Percentiles rank a stretch among this genome's conserved stretches.
phyloP scores from a whole-genome alignment of 2,797 vertebrate genomes.

The Gymnothorax reevesii region DNA sequence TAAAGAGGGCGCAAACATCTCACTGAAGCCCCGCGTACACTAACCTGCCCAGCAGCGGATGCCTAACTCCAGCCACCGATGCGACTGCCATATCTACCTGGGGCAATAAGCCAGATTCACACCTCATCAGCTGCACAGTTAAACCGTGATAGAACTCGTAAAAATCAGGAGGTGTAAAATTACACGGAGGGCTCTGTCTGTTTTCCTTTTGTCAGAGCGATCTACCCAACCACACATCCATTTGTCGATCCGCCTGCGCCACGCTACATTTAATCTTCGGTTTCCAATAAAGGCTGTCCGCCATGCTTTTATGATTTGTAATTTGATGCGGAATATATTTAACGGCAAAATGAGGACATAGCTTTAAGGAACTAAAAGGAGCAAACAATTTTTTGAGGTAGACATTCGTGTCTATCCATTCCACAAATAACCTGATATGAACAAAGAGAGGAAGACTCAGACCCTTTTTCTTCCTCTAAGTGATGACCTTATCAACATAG shows the following conservation, averaged over 20 bases:
- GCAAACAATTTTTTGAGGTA: background rate
- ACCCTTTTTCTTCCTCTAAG: background rate
- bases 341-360: conserved; percentile 12
- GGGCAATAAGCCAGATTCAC: conserved; percentile 22
- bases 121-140: conserved; percentile 14
- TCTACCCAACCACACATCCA: conserved; percentile 5
- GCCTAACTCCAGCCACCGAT: background rate
- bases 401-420: background rate
- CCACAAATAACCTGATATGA: background rate
- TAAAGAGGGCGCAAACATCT: conserved; percentile 21
- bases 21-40: conserved; percentile 29
- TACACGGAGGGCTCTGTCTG: background rate
- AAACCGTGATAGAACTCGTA: conserved; percentile 16
- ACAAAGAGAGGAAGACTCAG: background rate
- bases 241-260: background rate
- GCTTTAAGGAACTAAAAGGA: background rate
- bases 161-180: conserved; percentile 32
- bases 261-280: conserved; percentile 24
- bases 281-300: conserved; percentile 21
- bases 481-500: background rate
- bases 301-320: conserved; percentile 21
- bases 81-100: conserved; percentile 9
- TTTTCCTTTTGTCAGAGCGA: conserved; percentile 17
- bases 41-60: background rate
- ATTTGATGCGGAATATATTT: conserved; percentile 17